Percentiles rank a stretch among this genome's conserved stretches.
These are phyloP conservation scores for Gnatocerus cornutus DNA, from an alignment of 2,888 invertebrate species.

Conservation along the genomic window DNA sequence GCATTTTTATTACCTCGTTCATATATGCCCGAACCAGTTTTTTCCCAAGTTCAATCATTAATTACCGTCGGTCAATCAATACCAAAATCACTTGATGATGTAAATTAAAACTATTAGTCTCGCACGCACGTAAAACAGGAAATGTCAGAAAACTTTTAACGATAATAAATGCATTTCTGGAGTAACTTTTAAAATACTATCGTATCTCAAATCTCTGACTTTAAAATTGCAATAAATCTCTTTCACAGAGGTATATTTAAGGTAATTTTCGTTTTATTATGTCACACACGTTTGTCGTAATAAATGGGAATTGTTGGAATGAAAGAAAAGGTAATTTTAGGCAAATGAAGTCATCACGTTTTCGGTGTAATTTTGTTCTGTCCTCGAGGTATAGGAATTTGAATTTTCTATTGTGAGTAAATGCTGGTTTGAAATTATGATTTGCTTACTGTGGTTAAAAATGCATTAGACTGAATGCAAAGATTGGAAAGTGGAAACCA, in stretches of 20 bases:
- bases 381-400: slow-evolving; percentile 10
- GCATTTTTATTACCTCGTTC: slow-evolving; percentile 41
- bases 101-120: slow-evolving; percentile 1
- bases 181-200: slow-evolving; percentile 8
- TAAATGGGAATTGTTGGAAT: background rate
- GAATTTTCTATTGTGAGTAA: slow-evolving; percentile 5
- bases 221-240: slow-evolving; percentile 18
- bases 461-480: background rate
- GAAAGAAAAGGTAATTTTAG: slow-evolving; percentile 10
- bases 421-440: background rate
- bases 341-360: slow-evolving; percentile 5
- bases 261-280: slow-evolving; percentile 14
- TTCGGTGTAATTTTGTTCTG: background rate
- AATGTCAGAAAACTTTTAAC: slow-evolving; percentile 2
- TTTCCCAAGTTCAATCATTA: background rate
- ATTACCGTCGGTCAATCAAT: too few relatives aligned
- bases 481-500: too few relatives aligned
- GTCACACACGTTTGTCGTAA: slow-evolving; percentile 6
- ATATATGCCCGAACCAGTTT: background rate
- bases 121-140: slow-evolving; percentile 2
- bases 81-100: background rate
- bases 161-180: slow-evolving; percentile 8
- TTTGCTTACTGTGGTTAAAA: background rate
- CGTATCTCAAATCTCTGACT: slow-evolving; percentile 1
- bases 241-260: slow-evolving; percentile 1